These are phyloP conservation scores for Eulemur macaco DNA, from an alignment of 2,113 vertebrate species.

Conservation along the genomic window DNA sequence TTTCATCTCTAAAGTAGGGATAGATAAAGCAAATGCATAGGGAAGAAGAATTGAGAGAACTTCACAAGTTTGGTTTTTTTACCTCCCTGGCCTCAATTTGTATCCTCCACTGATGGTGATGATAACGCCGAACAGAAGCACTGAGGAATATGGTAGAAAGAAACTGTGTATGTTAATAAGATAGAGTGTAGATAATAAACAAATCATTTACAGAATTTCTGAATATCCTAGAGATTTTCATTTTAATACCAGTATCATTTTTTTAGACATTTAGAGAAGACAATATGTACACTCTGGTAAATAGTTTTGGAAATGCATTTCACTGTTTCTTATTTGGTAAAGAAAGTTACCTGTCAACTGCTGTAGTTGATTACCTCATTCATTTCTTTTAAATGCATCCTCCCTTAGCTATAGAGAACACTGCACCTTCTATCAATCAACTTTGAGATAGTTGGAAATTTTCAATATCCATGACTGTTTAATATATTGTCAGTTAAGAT, in stretches of 20 bases:
- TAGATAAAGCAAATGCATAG: neutral
- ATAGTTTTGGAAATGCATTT: neutral
- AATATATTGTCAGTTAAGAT: constrained; percentile 2
- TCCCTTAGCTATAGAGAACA: neutral
- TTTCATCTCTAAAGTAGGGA: neutral
- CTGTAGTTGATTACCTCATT: neutral
- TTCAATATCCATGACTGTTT: neutral
- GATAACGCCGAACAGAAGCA: neutral
- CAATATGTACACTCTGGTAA: neutral
- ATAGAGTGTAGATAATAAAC: neutral
- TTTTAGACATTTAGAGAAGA: neutral
- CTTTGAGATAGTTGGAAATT: neutral
- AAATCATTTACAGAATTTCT: neutral
- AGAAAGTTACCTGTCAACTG: neutral
- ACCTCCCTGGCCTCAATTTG: neutral
- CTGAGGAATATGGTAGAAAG: neutral
- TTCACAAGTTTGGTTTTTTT: neutral
- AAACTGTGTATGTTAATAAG: neutral
- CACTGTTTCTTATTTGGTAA: neutral
- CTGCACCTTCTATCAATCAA: neutral
- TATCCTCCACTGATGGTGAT: neutral
- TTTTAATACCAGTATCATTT: neutral
- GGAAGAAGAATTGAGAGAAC: neutral
- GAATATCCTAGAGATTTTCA: neutral
- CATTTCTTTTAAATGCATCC: neutral